A percentile compares a stretch with the other conserved stretches of the same genome.
These are phyloP conservation scores for Battus philenor DNA, from an alignment of 1,140 invertebrate genomes.

Conservation along the genomic window DNA sequence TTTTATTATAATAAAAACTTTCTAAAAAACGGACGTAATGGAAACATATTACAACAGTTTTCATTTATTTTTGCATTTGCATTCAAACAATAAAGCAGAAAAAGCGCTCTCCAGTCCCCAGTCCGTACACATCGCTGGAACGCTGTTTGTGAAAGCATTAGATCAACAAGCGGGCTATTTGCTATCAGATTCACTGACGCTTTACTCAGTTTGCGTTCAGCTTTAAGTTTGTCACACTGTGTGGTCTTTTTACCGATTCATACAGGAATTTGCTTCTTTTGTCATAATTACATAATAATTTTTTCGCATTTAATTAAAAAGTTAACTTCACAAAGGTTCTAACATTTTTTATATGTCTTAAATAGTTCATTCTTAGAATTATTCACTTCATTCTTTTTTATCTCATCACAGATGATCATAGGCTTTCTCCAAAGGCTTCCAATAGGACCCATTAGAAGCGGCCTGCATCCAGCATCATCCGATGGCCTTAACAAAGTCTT, in stretches of 20 bases:
- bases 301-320: neutral
- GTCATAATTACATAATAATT: neutral
- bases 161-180: conserved; percentile 50
- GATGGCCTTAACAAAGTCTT: too few relatives aligned
- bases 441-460: too few relatives aligned
- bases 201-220: conserved; percentile 47
- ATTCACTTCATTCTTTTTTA: too few relatives aligned
- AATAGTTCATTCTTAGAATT: too few relatives aligned
- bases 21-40: too few relatives aligned
- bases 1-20: too few relatives aligned
- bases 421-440: too few relatives aligned
- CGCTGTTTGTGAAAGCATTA: conserved; percentile 54
- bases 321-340: neutral
- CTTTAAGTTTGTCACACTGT: conserved; percentile 54
- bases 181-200: conserved; percentile 41
- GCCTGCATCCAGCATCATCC: too few relatives aligned
- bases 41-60: neutral
- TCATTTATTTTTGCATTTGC: neutral
- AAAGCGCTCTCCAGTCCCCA: conserved; percentile 8
- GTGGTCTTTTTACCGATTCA: conserved; percentile 28
- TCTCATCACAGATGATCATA: too few relatives aligned
- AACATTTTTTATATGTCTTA: neutral
- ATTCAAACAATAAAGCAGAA: conserved; percentile 6
- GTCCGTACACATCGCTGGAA: conserved; percentile 15
- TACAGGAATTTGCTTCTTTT: neutral